Conservation (phyloP, 2,797 vertebrate genomes). For the Rhadinocentrus ornatus region DNA sequence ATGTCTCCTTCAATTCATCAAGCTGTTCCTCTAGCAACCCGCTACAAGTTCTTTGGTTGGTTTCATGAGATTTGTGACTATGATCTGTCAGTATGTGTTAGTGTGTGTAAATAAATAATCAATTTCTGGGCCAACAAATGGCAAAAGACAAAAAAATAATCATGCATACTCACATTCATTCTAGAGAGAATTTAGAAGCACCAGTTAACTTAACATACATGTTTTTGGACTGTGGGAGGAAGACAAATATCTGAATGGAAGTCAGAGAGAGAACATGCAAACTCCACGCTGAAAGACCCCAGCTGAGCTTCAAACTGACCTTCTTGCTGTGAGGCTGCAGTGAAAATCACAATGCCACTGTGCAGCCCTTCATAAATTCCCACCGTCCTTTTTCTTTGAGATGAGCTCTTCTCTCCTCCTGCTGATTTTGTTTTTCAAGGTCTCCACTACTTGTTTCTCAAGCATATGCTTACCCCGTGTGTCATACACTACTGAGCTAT, state of each 20-base stretch:
- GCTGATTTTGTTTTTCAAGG: conserved; percentile 12
- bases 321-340: neutral
- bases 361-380: conserved; percentile 42
- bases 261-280: neutral
- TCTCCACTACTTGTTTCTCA: conserved; percentile 2
- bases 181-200: too few relatives aligned
- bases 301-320: neutral
- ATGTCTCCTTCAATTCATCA: conserved; percentile 37
- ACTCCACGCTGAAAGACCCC: neutral
- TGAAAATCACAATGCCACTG: neutral
- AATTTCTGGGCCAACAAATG: too few relatives aligned
- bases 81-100: conserved; percentile 8
- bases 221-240: neutral
- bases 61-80: conserved; percentile 44
- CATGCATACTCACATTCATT: too few relatives aligned
- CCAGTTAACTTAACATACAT: neutral
- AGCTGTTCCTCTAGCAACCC: conserved; percentile 30
- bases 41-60: conserved; percentile 8
- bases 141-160: too few relatives aligned
- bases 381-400: conserved; percentile 24
- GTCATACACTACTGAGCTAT: neutral
- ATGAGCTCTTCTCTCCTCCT: neutral
- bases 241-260: neutral
- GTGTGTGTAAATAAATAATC: too few relatives aligned
- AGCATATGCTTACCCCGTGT: neutral